Conservation (phyloP, 2,113 vertebrate species). For the Mus pahari region DNA sequence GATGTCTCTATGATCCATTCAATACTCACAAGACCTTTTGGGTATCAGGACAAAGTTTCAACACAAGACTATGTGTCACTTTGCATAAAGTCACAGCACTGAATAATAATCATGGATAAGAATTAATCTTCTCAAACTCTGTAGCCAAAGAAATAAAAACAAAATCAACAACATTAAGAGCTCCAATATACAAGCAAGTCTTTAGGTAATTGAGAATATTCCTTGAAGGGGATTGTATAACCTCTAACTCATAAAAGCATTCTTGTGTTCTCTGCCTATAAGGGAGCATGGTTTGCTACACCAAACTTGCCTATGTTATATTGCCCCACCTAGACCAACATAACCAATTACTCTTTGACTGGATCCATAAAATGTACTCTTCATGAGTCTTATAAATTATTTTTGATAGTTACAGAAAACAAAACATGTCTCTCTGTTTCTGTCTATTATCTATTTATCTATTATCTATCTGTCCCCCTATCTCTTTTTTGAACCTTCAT, state of each 20-base stretch:
- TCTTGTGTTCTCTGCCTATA: neutral
- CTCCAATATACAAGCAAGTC: neutral
- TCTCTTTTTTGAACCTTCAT: too few species aligned
- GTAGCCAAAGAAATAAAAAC: neutral
- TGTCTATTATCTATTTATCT: too few species aligned
- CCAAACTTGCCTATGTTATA: neutral
- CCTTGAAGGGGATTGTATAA: neutral
- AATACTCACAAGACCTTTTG: neutral
- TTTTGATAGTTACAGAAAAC: neutral
- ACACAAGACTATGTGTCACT: neutral
- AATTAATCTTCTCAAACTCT: neutral
- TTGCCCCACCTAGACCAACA: rapidly evolving
- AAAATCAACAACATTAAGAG: neutral
- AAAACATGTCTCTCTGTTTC: neutral
- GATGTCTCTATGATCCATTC: too few species aligned
- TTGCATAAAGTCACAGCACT: neutral
- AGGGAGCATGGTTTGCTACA: neutral
- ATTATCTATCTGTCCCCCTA: too few species aligned
- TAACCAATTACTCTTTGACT: neutral
- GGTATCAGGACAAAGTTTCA: neutral
- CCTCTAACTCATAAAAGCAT: too few species aligned
- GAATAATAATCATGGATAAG: neutral
- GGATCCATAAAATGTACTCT: neutral
- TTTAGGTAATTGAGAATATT: neutral
- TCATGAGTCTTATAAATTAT: too few species aligned